phyloP scores from a whole-genome alignment of 2,797 vertebrate species.

The Oreortyx pictus region DNA sequence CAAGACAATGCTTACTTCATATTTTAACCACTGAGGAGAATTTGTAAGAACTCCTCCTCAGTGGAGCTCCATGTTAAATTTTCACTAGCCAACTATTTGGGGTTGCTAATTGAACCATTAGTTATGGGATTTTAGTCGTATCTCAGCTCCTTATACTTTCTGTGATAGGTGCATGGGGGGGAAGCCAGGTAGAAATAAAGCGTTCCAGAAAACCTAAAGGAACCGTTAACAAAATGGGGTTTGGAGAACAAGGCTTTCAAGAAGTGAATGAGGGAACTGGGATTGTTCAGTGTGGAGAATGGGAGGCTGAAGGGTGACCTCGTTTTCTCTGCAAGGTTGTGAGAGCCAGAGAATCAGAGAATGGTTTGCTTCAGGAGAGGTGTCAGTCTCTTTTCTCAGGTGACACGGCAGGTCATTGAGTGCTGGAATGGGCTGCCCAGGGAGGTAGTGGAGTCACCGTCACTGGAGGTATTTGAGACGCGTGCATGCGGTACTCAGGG shows the following conservation, averaged over 20 bases:
- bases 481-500: background rate
- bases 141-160: constrained; percentile 14
- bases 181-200: background rate
- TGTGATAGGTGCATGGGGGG: background rate
- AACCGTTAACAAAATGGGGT: background rate
- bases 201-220: background rate
- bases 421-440: background rate
- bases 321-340: background rate
- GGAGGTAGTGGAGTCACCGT: background rate
- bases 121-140: constrained; percentile 5
- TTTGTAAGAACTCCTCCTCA: background rate
- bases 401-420: background rate
- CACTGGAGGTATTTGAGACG: background rate
- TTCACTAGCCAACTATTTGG: background rate
- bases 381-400: background rate
- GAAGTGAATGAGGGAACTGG: background rate
- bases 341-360: background rate
- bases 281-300: background rate
- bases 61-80: background rate
- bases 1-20: constrained; percentile 17
- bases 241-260: background rate
- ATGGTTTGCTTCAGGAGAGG: background rate
- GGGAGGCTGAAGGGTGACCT: background rate
- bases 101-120: background rate
- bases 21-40: constrained; percentile 23